phyloP scores from a whole-genome alignment of 2,113 vertebrate genomes.

The Seriola rivoliana region DNA sequence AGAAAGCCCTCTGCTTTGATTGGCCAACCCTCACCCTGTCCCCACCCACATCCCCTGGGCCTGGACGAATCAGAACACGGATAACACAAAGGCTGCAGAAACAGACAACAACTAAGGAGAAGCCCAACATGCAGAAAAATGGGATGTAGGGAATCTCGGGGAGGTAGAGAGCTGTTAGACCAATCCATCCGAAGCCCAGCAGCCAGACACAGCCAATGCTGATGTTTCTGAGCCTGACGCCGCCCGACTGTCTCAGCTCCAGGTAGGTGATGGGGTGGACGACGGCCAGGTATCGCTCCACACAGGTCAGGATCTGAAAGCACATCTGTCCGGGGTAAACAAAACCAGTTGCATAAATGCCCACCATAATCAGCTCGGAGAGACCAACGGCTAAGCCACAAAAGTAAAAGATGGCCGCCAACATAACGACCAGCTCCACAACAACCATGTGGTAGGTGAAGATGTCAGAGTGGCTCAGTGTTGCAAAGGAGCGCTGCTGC shows the following conservation, averaged over 20 bases:
- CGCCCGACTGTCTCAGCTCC: neutral
- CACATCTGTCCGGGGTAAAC: neutral
- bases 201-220: conserved; percentile 21
- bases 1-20: conserved; percentile 48
- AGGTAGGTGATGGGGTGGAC: conserved; percentile 46
- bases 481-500: neutral
- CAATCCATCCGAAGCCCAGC: neutral
- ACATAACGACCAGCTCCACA: neutral
- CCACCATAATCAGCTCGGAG: rapidly evolving
- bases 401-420: rapidly evolving
- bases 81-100: conserved; percentile 44
- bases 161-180: rapidly evolving
- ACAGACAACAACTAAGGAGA: neutral
- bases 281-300: conserved; percentile 56
- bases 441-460: conserved; percentile 32
- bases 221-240: conserved; percentile 30
- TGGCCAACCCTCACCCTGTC: neutral
- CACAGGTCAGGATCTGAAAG: conserved; percentile 42
- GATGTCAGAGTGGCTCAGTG: conserved; percentile 27
- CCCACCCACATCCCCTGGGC: neutral
- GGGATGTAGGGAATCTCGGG: rapidly evolving
- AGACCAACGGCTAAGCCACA: rapidly evolving
- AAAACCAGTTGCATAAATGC: rapidly evolving
- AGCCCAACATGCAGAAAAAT: rapidly evolving
- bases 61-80: conserved; percentile 39